These are phyloP conservation scores for Syngnathoides biaculeatus DNA, from an alignment of 2,113 vertebrate species.

Conservation along the genomic window DNA sequence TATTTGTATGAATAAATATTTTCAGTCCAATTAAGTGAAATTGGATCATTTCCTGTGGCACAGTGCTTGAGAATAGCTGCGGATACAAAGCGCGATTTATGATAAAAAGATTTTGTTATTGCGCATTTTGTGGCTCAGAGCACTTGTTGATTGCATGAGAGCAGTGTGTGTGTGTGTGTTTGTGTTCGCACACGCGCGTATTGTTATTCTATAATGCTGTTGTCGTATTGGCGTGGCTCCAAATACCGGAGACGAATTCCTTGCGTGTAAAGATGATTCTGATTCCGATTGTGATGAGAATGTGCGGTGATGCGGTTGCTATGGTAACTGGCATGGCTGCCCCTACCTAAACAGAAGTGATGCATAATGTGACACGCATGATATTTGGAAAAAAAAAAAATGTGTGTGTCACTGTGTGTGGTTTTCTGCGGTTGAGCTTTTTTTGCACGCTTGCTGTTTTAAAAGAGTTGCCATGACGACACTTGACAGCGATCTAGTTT, in stretches of 20 bases:
- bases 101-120: constrained; percentile 16
- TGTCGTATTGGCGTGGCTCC: too few relatives aligned
- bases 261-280: too few relatives aligned
- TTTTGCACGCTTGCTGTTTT: not conserved
- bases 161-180: not conserved
- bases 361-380: constrained; percentile 9
- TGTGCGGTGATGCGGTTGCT: constrained; percentile 64
- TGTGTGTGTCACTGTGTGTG: not conserved
- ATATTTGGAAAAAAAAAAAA: not conserved
- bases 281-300: constrained; percentile 66
- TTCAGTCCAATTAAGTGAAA: too few relatives aligned
- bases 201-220: constrained; percentile 53
- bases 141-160: constrained; percentile 37
- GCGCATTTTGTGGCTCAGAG: constrained; percentile 38
- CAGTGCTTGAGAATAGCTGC: too few relatives aligned
- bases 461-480: constrained; percentile 58
- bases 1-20: not conserved
- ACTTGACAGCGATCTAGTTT: constrained; percentile 26
- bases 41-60: too few relatives aligned
- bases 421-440: constrained; percentile 5
- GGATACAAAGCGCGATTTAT: not conserved
- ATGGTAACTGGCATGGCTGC: constrained; percentile 74
- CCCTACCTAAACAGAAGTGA: constrained; percentile 56
- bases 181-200: constrained; percentile 12
- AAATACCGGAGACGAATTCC: too few relatives aligned